Evolutionary conservation across 2,113 vertebrate species (phyloP).

Genomic region (Pungitius pungitius): DNA sequence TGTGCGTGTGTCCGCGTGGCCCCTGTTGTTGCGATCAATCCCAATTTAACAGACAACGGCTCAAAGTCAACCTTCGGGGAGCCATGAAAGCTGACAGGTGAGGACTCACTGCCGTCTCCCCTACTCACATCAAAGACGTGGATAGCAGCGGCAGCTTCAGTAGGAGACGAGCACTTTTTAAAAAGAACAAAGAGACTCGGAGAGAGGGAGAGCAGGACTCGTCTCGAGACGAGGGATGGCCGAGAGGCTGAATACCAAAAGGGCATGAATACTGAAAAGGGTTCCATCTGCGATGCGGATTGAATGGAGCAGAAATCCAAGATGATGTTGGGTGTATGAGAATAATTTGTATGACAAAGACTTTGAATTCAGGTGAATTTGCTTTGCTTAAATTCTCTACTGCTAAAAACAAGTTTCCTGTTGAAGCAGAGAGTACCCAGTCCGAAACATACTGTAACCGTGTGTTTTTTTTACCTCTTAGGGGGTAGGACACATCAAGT

Average conservation of each 20-base stretch:
- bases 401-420: conserved; percentile 23
- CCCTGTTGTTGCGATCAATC: conserved; percentile 81
- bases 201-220: conserved; percentile 57
- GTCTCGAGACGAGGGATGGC: conserved; percentile 64
- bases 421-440: conserved; percentile 21
- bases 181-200: conserved; percentile 76
- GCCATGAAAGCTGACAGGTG: conserved; percentile 81
- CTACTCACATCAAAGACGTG: conserved; percentile 74
- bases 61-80: conserved; percentile 81
- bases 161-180: conserved; percentile 68
- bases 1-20: conserved; percentile 62
- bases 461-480: background rate
- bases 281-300: conserved; percentile 48
- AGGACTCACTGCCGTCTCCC: conserved; percentile 77
- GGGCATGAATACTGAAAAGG: conserved; percentile 65
- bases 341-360: conserved; percentile 42
- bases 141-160: conserved; percentile 59
- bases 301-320: conserved; percentile 44
- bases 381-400: conserved; percentile 13
- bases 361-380: conserved; percentile 25
- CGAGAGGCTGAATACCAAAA: conserved; percentile 69
- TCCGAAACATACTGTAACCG: conserved; percentile 3
- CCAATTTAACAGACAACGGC: conserved; percentile 81
- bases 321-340: conserved; percentile 24
- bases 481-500: background rate